A percentile compares a stretch with the other conserved stretches of the same genome.
These are phyloP conservation scores for Notolabrus celidotus DNA, from an alignment of 2,797 vertebrate species.

Conservation along the genomic window DNA sequence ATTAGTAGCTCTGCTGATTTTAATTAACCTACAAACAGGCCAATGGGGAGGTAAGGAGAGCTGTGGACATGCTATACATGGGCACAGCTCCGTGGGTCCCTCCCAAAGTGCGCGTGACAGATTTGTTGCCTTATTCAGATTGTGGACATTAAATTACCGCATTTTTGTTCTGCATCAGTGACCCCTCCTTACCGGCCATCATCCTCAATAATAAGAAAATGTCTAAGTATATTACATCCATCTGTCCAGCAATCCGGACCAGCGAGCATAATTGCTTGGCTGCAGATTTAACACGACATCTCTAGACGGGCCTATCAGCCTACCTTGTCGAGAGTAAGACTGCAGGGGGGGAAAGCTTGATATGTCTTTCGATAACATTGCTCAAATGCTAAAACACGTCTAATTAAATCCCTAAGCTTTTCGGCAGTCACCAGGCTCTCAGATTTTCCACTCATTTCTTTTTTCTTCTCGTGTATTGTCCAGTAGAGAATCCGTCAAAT, in stretches of 20 bases:
- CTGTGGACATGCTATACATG: slow-evolving; percentile 7
- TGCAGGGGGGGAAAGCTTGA: not conserved
- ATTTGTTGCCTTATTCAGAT: slow-evolving; percentile 21
- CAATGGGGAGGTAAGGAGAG: not conserved
- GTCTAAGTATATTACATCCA: slow-evolving; percentile 1
- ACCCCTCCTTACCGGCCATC: not conserved
- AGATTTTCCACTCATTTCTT: not conserved
- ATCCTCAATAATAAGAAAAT: not conserved
- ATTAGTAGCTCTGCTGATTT: not conserved
- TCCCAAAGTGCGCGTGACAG: slow-evolving; percentile 32
- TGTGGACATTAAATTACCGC: slow-evolving; percentile 3
- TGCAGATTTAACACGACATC: slow-evolving; percentile 13
- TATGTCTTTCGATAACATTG: not conserved
- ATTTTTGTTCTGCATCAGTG: slow-evolving; percentile 2
- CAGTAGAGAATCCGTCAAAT: not conserved
- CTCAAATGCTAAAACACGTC: not conserved
- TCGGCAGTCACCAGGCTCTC: not conserved
- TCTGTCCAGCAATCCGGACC: slow-evolving; percentile 13
- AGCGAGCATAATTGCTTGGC: not conserved
- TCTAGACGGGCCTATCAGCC: slow-evolving; percentile 53
- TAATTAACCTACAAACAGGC: slow-evolving; percentile 8
- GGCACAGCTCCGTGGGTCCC: slow-evolving; percentile 13
- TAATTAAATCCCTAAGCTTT: not conserved
- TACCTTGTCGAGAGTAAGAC: slow-evolving; percentile 38
- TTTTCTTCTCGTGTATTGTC: not conserved